Base-by-base conservation (phyloP, 2,888 invertebrate species). In the Phaedon cochleariae region DNA sequence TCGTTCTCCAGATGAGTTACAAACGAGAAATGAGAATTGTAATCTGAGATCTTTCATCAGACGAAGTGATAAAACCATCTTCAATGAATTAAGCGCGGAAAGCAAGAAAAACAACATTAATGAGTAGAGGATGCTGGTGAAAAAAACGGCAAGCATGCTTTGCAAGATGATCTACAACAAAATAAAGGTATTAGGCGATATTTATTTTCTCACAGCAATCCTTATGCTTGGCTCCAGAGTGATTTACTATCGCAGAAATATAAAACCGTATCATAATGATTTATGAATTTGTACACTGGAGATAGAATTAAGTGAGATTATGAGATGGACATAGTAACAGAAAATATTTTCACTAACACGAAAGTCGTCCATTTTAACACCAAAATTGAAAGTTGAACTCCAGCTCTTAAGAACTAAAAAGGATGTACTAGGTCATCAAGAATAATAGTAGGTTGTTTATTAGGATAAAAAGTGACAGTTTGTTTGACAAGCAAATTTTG, bases 61-160 rank as follows among this genome's bases (percentile, higher is more conserved):
- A 21, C 48, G 20, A 20, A 48, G 20, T 48, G 48, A 48, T 48
- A 48, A 48, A 48, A 48, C 48, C 48, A 48, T 48, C 48, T n/a
- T 20, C 48, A 20, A 48, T 48, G 48, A 48, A 48, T 46, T 46
- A 20, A 46, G 10, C 46, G 46, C 18, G 46, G 46, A 46, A 15
- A 10, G n/a, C 9, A 12, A 46, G 18, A 48, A 48, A 48, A 48
- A 48, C 48, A 48, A 48, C 48, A 48, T 20, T 48, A 48, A 48
- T 48, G 48, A 48, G 48, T 48, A 12, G 48, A 18, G n/a, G 48
- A 48, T 20, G 41, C 15, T 41, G 3, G 4, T 1, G 41, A 41
- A 4, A n/a, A 15, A 15, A 41, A 41, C 41, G 15, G 15, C 41
- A 6, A 41, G 41, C 41, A 5, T 3, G 26, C 4, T 41, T 41